Base-by-base conservation (phyloP, 1,140 invertebrate genomes). In the Ectropis grisescens region DNA sequence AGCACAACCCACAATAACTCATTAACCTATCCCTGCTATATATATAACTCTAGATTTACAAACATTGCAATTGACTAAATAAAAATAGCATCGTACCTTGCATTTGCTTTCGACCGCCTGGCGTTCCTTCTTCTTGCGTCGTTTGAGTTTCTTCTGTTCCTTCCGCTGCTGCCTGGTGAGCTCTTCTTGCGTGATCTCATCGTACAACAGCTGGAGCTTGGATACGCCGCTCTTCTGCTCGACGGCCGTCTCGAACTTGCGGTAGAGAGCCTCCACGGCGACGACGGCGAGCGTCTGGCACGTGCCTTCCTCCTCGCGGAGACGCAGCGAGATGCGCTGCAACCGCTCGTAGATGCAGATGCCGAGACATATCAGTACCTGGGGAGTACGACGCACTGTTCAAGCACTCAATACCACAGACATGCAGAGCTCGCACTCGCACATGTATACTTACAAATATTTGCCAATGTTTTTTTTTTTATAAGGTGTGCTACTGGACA, bases 241-340 rank as follows among this genome's bases (percentile, higher is more conserved):
- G 16, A 97, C 89, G 6, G 93, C 91, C 47, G 90, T 90, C 86
- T 95, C 91, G 80, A 96, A 97, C 70, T 91, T 96, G 49, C 93
- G 89, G 55, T 90, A 91, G 7, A 97, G 81, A 4, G 93, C 91
- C 66, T 95, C 91, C 2, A 96, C 87, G 1, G 91, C 93, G 6
- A 96, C 91, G 35, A 92, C 94, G 33, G 93, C 93, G 32, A 97
- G 86, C 32, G 96, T 91, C 81, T 95, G 92, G 82, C 93, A 96
- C 2, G 94, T 93, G 58, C 92, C 91, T 69, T 97, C 94, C 75
- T 96, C 94, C 70, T 95, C 93, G 34, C 90, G 87, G 45, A 97
- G 84, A 35, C 93, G 88, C 39, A 94, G 87, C 55, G 94, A 91
- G 36, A 97, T 90, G 43, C 90, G 86, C 69, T 95, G 91, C 9